phyloP scores from a whole-genome alignment of 2,888 invertebrate species.

The Drosophila mimica region DNA sequence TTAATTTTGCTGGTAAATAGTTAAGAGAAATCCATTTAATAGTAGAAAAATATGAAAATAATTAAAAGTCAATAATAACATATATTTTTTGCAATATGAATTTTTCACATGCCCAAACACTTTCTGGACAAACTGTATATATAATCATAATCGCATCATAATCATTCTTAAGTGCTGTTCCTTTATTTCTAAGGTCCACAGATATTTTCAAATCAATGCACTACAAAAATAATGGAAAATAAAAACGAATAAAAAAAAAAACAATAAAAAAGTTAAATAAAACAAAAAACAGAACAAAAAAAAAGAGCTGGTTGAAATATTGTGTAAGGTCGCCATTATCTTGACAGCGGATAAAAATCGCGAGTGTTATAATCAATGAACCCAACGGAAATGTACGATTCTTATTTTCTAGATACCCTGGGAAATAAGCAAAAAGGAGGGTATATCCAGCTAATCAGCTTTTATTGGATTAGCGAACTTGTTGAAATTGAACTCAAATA shows the following conservation, averaged over 20 bases:
- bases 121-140: neutral
- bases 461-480: neutral
- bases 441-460: neutral
- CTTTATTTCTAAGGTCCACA: constrained; percentile 49
- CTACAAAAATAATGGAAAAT: constrained; percentile 54
- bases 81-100: no score
- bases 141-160: constrained; percentile 57
- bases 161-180: constrained; percentile 70
- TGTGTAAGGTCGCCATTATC: constrained; percentile 77
- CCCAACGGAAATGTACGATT: constrained; percentile 1
- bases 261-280: neutral
- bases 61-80: no score
- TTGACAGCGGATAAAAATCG: constrained; percentile 68
- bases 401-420: neutral
- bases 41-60: no score
- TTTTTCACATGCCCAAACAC: no score
- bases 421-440: neutral
- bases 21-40: no score
- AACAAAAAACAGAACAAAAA: neutral
- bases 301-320: constrained; percentile 48
- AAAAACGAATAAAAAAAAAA: neutral
- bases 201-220: constrained; percentile 75
- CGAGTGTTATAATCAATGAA: constrained; percentile 48
- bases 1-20: no score
- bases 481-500: neutral